phyloP scores from a whole-genome alignment of 2,797 vertebrate species.

The Delichon dasypus region DNA sequence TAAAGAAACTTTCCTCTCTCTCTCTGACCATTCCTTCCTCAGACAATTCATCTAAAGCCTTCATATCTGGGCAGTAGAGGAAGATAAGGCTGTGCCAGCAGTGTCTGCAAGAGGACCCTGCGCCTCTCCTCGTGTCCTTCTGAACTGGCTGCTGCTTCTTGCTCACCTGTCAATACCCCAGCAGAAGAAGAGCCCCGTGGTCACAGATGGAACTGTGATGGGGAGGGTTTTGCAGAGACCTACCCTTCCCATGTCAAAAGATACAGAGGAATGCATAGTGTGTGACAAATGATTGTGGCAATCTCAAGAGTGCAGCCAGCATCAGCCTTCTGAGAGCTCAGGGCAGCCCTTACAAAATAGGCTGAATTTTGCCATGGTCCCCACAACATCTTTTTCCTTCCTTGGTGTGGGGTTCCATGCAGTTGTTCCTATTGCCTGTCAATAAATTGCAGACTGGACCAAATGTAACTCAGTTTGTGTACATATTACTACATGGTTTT shows the following conservation, averaged over 20 bases:
- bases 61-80: background rate
- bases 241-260: background rate
- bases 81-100: background rate
- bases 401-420: background rate
- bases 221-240: background rate
- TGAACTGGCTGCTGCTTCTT: background rate
- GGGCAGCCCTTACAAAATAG: background rate
- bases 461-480: background rate
- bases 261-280: background rate
- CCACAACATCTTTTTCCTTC: background rate
- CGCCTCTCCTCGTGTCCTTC: rapidly evolving
- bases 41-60: background rate
- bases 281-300: background rate
- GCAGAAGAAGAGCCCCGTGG: background rate
- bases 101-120: rapidly evolving
- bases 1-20: background rate
- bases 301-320: background rate
- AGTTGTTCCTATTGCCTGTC: background rate
- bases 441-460: background rate
- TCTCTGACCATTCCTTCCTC: background rate
- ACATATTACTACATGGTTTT: background rate
- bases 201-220: background rate
- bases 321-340: background rate
- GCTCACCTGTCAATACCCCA: background rate
- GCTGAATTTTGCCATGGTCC: background rate